Conservation (phyloP, 2,113 vertebrate species). For the Aldabrachelys gigantea region DNA sequence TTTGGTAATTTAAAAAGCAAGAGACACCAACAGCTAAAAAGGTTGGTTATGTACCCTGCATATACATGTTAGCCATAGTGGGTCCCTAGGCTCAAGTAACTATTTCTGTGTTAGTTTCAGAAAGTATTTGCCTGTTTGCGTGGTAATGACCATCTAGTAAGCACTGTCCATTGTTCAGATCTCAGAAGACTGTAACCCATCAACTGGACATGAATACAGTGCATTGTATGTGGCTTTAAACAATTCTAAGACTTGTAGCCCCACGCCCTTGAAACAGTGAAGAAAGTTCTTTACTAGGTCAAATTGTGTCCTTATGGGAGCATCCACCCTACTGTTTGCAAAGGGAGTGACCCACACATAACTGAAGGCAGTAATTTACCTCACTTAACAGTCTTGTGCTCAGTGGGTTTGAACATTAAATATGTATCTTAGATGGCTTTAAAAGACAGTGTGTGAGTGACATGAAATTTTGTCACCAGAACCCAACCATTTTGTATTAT, state of each 20-base stretch:
- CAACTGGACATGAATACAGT: rapidly evolving
- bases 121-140: not conserved
- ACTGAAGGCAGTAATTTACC: not conserved
- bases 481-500: constrained; percentile 18
- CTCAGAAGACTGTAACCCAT: not conserved
- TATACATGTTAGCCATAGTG: not conserved
- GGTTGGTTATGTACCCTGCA: not conserved
- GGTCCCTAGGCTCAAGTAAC: rapidly evolving
- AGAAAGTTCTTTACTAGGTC: not conserved
- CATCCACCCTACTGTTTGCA: not conserved
- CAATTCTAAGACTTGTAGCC: rapidly evolving
- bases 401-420: not conserved
- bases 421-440: not conserved
- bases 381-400: not conserved
- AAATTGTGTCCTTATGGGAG: not conserved
- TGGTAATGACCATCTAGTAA: not conserved
- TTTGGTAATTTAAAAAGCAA: not conserved
- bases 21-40: rapidly evolving
- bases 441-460: not conserved
- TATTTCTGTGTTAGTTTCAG: not conserved
- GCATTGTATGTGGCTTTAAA: rapidly evolving
- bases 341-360: rapidly evolving
- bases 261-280: rapidly evolving
- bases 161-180: not conserved
- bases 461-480: constrained; percentile 1